phyloP scores from a whole-genome alignment of 2,113 vertebrate species.

The Centropristis striata region DNA sequence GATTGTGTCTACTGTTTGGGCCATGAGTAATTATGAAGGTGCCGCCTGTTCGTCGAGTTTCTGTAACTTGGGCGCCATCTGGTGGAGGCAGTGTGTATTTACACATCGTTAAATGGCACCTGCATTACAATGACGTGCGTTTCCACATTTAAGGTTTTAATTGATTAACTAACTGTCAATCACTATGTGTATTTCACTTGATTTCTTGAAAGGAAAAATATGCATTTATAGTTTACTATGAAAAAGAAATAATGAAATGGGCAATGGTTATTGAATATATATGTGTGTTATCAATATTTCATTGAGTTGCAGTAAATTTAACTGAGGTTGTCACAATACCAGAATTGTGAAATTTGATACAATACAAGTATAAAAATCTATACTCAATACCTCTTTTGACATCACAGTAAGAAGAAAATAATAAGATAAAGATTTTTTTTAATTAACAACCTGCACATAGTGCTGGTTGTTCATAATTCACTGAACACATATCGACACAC shows the following conservation, averaged over 20 bases:
- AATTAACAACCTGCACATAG: too few relatives aligned
- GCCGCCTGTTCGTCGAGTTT: background rate
- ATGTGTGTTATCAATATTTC: background rate
- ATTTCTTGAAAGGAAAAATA: background rate
- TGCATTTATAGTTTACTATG: background rate
- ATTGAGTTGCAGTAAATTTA: too few relatives aligned
- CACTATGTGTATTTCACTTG: too few relatives aligned
- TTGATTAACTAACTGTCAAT: background rate
- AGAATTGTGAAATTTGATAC: too few relatives aligned
- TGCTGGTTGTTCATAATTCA: too few relatives aligned
- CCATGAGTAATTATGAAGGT: slow-evolving; percentile 22
- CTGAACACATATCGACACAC: too few relatives aligned
- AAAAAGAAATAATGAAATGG: background rate
- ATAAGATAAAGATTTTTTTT: too few relatives aligned
- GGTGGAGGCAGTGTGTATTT: slow-evolving; percentile 41
- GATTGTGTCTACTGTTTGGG: slow-evolving; percentile 47
- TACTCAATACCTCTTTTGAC: too few relatives aligned
- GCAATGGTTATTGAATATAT: background rate
- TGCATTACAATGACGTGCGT: background rate
- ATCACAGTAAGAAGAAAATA: too few relatives aligned
- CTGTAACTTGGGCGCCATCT: slow-evolving; percentile 63
- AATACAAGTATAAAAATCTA: too few relatives aligned
- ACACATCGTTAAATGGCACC: background rate
- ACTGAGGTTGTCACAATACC: too few relatives aligned
- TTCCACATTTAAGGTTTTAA: background rate